Percentiles rank a stretch among this genome's conserved stretches.
phyloP scores from a whole-genome alignment of 2,113 vertebrate species.

The Gymnogyps californianus region DNA sequence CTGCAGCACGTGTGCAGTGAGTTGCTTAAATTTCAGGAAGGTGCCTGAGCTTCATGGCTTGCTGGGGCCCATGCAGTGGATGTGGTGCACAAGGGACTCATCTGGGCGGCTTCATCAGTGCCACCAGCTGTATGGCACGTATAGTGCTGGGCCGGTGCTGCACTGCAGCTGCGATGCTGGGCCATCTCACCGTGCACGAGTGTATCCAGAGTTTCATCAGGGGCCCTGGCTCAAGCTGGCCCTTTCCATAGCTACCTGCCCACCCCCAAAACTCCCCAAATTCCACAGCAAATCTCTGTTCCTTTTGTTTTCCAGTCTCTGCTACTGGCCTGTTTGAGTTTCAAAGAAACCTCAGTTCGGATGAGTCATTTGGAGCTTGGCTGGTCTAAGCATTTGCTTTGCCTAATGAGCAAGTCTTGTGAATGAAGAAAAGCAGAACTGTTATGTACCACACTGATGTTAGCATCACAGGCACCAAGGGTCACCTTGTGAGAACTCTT shows the following conservation, averaged over 20 bases:
- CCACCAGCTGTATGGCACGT: accelerated
- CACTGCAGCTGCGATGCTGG: accelerated
- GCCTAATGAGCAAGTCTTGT: background rate
- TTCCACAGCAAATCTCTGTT: background rate
- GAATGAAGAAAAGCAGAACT: background rate
- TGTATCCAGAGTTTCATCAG: accelerated
- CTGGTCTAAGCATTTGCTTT: background rate
- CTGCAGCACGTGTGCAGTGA: background rate
- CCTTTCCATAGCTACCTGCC: background rate
- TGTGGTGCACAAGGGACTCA: background rate
- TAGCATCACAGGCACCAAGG: no score
- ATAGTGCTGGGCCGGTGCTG: accelerated
- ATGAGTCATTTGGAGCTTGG: background rate
- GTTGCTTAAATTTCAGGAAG: background rate
- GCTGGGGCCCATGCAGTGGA: no score
- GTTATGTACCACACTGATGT: accelerated
- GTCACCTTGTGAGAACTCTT: background rate
- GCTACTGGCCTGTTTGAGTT: background rate
- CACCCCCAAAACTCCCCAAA: background rate
- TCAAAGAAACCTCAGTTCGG: background rate
- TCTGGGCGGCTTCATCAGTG: background rate
- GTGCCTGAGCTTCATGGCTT: background rate
- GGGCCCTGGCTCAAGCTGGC: background rate
- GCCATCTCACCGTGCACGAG: accelerated
- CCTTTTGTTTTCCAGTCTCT: background rate